Evolutionary conservation across 2,113 vertebrate species (phyloP).

Genomic region (Chauna torquata): DNA sequence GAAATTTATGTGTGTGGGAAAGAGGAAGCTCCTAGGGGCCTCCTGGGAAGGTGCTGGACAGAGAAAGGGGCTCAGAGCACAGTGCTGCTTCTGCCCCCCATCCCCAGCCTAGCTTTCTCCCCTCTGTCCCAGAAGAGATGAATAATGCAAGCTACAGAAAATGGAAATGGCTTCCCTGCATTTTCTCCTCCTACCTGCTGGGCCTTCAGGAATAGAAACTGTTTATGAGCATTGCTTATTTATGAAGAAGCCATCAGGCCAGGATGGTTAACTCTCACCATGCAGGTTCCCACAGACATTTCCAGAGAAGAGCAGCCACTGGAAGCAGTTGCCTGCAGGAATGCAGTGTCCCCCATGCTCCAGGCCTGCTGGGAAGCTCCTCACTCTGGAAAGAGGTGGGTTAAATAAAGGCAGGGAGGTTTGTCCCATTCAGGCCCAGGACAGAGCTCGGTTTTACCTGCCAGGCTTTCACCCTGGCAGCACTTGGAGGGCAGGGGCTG

Average conservation of each 20-base stretch:
- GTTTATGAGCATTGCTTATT: background rate
- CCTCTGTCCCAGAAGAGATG: background rate
- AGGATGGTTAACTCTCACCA: background rate
- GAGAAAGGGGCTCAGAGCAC: background rate
- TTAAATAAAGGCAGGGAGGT: background rate
- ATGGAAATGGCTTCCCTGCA: background rate
- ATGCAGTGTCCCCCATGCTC: background rate
- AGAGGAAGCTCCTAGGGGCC: background rate
- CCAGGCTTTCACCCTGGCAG: background rate
- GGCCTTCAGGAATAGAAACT: background rate
- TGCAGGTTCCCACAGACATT: rapidly evolving
- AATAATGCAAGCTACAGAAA: slow-evolving; percentile 24
- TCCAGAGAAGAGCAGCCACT: background rate
- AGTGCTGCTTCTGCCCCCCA: background rate
- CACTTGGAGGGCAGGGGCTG: background rate
- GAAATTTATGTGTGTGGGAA: background rate
- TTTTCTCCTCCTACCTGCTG: background rate
- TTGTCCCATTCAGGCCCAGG: too few species aligned
- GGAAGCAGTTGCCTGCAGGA: background rate
- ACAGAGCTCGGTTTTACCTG: rapidly evolving
- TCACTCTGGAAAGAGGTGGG: background rate
- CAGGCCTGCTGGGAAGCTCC: background rate
- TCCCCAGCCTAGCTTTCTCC: background rate
- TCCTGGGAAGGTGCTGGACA: background rate
- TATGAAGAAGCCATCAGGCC: background rate